Conservation (phyloP, 2,888 invertebrate species). For the Erpobdella octoculata region DNA sequence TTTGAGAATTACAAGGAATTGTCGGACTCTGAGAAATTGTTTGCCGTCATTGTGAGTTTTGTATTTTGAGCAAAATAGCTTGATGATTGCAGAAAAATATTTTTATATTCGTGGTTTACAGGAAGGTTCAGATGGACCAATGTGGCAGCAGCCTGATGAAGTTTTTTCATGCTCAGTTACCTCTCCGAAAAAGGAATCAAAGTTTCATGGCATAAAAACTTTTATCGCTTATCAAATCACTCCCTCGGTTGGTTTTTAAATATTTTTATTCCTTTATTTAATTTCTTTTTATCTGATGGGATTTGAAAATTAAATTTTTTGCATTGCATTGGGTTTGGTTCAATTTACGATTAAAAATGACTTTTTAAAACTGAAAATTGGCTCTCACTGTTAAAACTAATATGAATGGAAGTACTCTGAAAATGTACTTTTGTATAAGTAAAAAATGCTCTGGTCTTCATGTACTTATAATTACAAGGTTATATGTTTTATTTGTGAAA, state of each 20-base stretch:
- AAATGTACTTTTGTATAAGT: too few relatives aligned
- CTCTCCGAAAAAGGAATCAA: constrained; percentile 92
- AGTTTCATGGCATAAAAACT: constrained; percentile 92
- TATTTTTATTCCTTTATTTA: neutral
- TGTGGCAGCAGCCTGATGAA: constrained; percentile 69
- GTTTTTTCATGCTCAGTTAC: constrained; percentile 78
- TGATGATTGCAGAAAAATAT: neutral
- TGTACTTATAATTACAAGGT: too few relatives aligned
- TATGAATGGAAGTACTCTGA: too few relatives aligned
- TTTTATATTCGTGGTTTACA: constrained; percentile 35
- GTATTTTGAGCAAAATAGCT: neutral
- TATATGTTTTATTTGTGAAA: too few relatives aligned
- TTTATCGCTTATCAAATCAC: constrained; percentile 93
- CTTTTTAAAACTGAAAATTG: too few relatives aligned
- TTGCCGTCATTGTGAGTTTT: constrained; percentile 34
- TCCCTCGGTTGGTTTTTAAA: constrained; percentile 62
- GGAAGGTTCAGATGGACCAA: constrained; percentile 65
- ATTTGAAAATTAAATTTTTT: neutral
- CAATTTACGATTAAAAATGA: too few relatives aligned
- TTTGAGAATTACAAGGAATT: constrained; percentile 33
- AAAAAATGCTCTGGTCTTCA: too few relatives aligned
- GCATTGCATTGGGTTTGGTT: too few relatives aligned
- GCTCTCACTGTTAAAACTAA: too few relatives aligned
- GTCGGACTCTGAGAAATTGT: constrained; percentile 31
- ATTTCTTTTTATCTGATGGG: neutral